Evolutionary conservation across 1,140 invertebrate species (phyloP).

Genomic region (Drosophila sechellia): DNA sequence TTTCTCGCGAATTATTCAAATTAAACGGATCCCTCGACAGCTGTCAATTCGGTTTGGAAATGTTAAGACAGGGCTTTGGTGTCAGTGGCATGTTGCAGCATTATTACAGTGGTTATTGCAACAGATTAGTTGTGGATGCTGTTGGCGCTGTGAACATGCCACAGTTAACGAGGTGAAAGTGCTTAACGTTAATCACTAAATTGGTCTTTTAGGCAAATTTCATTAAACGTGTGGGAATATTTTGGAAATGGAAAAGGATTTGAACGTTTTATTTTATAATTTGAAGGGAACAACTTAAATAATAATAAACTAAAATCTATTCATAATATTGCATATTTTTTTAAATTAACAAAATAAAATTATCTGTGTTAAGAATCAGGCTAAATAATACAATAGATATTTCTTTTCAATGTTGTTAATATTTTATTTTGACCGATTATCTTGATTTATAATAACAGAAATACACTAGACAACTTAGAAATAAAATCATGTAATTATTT

Average conservation of each 20-base stretch:
- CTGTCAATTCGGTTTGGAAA: conserved; percentile 12
- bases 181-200: conserved; percentile 24
- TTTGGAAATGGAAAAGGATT: not conserved
- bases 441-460: too few relatives aligned
- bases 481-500: too few relatives aligned
- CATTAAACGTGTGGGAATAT: conserved; percentile 14
- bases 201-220: not conserved
- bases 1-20: conserved; percentile 38
- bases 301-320: too few relatives aligned
- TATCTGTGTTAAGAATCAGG: too few relatives aligned
- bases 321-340: too few relatives aligned
- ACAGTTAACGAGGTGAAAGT: conserved; percentile 9
- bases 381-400: too few relatives aligned
- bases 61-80: conserved; percentile 20
- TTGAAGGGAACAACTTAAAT: too few relatives aligned
- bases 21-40: conserved; percentile 25
- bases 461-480: too few relatives aligned
- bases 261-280: too few relatives aligned
- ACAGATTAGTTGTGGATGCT: conserved; percentile 22
- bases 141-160: conserved; percentile 7
- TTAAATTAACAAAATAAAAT: too few relatives aligned
- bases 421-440: too few relatives aligned
- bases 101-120: conserved; percentile 44
- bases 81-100: conserved; percentile 25
- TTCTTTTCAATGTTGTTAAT: too few relatives aligned